Evolutionary conservation across 2,888 invertebrate genomes (phyloP).

Genomic region (Drosophila mimica): DNA sequence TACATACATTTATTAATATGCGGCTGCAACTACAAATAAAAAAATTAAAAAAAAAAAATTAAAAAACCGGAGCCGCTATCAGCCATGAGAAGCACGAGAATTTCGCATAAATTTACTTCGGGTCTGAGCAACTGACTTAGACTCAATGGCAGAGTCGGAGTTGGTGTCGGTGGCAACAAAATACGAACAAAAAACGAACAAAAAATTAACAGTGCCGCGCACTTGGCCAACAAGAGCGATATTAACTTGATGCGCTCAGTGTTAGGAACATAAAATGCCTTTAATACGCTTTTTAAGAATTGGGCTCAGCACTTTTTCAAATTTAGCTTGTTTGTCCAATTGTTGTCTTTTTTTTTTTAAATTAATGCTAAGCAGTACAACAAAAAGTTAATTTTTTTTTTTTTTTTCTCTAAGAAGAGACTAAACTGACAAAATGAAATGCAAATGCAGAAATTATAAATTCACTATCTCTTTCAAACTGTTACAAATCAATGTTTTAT

Average conservation of each 20-base stretch:
- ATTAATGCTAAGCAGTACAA: neutral
- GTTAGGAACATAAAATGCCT: constrained; percentile 18
- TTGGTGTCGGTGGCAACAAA: neutral
- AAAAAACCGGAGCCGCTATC: constrained; percentile 33
- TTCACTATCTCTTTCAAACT: too few relatives aligned
- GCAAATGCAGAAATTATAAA: neutral
- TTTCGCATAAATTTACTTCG: constrained; percentile 69
- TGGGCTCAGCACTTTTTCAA: neutral
- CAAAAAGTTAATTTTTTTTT: neutral
- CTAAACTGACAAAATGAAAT: neutral
- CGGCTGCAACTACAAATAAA: constrained; percentile 24
- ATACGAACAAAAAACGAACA: neutral
- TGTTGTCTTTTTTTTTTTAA: neutral
- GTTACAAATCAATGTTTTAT: too few relatives aligned
- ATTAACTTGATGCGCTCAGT: constrained; percentile 39
- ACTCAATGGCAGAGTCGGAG: constrained; percentile 2
- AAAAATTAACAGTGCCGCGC: constrained; percentile 7
- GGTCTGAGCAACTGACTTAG: constrained; percentile 3
- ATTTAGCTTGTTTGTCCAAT: neutral
- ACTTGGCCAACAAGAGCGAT: constrained; percentile 44
- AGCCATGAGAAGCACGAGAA: constrained; percentile 74
- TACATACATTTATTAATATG: constrained; percentile 45
- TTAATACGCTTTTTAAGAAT: constrained; percentile 8
- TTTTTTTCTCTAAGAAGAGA: neutral
- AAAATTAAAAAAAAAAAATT: neutral